Conservation (phyloP, 2,797 vertebrate genomes). For the Valencia hispanica region DNA sequence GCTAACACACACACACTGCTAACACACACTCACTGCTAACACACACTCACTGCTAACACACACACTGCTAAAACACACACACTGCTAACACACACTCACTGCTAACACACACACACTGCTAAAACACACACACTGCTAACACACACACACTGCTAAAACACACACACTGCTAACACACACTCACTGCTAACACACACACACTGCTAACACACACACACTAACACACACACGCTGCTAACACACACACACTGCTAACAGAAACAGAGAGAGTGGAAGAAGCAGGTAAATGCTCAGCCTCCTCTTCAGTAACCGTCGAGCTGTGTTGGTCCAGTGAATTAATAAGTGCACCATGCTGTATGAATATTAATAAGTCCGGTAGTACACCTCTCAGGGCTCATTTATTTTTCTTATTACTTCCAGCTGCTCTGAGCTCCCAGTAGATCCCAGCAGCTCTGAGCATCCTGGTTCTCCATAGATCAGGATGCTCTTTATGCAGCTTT, state of each 20-base stretch:
- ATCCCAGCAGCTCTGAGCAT: conserved; percentile 4
- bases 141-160: too few relatives aligned
- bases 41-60: too few relatives aligned
- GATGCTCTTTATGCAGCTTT: not conserved
- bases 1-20: too few relatives aligned
- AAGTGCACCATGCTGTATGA: conserved; percentile 29
- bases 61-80: too few relatives aligned
- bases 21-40: too few relatives aligned
- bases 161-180: too few relatives aligned
- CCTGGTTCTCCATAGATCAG: not conserved
- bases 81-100: too few relatives aligned
- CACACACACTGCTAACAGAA: not conserved
- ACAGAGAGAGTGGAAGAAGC: not conserved
- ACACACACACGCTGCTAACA: not conserved
- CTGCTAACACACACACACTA: not conserved
- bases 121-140: too few relatives aligned
- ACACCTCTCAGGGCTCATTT: conserved; percentile 28
- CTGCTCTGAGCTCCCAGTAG: conserved; percentile 26
- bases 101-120: too few relatives aligned
- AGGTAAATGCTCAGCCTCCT: conserved; percentile 11
- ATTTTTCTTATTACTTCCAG: conserved; percentile 48
- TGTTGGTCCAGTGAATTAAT: conserved; percentile 38
- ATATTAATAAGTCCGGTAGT: conserved; percentile 46
- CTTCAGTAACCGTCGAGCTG: conserved; percentile 21
- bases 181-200: too few relatives aligned